These are phyloP conservation scores for Dolichoris vasculosae DNA, from an alignment of 1,140 invertebrate species.

Conservation along the genomic window DNA sequence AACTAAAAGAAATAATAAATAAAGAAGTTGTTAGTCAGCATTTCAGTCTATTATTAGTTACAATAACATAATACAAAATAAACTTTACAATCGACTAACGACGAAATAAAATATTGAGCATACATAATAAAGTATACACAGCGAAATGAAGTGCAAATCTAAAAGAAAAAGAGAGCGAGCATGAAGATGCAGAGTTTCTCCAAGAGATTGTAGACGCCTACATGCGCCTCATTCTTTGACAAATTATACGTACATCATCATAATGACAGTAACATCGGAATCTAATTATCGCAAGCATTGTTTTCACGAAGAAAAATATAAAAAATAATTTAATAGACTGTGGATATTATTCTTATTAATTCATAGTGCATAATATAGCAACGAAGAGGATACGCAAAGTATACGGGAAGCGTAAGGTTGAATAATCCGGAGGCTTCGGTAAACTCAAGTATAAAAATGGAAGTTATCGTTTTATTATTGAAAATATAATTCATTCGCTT, in stretches of 20 bases:
- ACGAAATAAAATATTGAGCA: constrained; percentile 19
- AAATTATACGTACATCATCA: constrained; percentile 17
- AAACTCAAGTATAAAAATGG: background rate
- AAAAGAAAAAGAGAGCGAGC: constrained; percentile 3
- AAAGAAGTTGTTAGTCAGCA: background rate
- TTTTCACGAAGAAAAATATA: background rate
- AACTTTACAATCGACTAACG: constrained; percentile 1
- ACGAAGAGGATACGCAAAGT: background rate
- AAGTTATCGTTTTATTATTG: background rate
- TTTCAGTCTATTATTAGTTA: background rate
- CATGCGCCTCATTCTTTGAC: background rate
- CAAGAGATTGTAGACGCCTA: constrained; percentile 12
- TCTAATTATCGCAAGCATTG: constrained; percentile 11
- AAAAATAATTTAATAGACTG: background rate
- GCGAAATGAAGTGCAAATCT: constrained; percentile 10
- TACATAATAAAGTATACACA: constrained; percentile 9
- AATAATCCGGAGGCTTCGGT: background rate
- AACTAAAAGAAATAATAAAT: background rate
- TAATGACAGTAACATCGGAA: constrained; percentile 6
- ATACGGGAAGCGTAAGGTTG: background rate
- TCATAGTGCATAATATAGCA: background rate
- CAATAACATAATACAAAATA: background rate
- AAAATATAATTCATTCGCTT: constrained; percentile 12
- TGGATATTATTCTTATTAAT: background rate
- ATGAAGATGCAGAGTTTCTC: constrained; percentile 8